Conservation (phyloP, 1,140 invertebrate species). For the Ceratoteleas bidentatus region DNA sequence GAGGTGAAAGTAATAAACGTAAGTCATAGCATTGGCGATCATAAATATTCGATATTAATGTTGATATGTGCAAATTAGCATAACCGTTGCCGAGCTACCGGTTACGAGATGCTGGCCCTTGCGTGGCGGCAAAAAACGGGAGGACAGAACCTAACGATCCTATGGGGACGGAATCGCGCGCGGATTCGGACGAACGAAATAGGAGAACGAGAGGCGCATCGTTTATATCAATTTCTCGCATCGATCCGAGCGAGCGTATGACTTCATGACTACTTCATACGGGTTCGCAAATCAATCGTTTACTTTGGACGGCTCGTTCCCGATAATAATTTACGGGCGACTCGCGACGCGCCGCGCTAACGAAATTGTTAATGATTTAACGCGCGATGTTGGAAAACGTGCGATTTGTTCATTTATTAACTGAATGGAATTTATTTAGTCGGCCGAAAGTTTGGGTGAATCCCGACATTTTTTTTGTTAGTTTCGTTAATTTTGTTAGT, state of each 20-base stretch:
- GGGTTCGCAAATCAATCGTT: constrained; percentile 76
- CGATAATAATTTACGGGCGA: constrained; percentile 64
- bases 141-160: constrained; percentile 30
- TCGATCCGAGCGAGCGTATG: constrained; percentile 70
- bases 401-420: background rate
- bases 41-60: constrained; percentile 81
- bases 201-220: constrained; percentile 46
- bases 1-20: constrained; percentile 79
- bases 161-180: constrained; percentile 18
- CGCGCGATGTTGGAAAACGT: background rate
- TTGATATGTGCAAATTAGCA: constrained; percentile 79
- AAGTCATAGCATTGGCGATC: constrained; percentile 77
- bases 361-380: constrained; percentile 30
- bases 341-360: constrained; percentile 32
- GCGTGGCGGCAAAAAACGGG: constrained; percentile 28
- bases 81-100: constrained; percentile 73
- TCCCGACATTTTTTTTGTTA: no score
- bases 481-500: no score
- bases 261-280: constrained; percentile 73
- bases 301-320: constrained; percentile 54
- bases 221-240: constrained; percentile 75
- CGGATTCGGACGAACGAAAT: constrained; percentile 17
- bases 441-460: no score
- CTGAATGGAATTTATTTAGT: no score
- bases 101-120: constrained; percentile 43